phyloP scores from a whole-genome alignment of 1,140 invertebrate genomes.

The Tenebrio molitor region DNA sequence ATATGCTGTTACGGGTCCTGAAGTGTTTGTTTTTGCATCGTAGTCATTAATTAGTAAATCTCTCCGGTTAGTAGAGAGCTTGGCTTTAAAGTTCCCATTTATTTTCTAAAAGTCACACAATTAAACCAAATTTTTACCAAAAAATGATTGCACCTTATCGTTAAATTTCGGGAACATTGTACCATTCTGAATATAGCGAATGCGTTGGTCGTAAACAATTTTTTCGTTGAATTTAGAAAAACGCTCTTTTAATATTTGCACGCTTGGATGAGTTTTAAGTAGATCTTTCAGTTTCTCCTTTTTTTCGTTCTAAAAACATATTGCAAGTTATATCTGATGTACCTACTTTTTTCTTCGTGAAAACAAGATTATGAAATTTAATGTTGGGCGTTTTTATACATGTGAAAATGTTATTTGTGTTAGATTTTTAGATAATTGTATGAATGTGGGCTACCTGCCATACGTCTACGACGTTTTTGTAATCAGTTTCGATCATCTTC shows the following conservation, averaged over 20 bases:
- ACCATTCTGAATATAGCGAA: conserved; percentile 53
- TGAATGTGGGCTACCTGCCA: conserved; percentile 52
- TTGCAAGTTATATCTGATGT: too few relatives aligned
- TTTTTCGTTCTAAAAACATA: conserved; percentile 57
- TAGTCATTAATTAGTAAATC: conserved; percentile 52
- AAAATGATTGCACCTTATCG: conserved; percentile 42
- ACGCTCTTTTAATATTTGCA: conserved; percentile 55
- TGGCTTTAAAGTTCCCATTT: conserved; percentile 47
- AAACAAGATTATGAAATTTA: too few relatives aligned
- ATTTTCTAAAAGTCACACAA: conserved; percentile 52
- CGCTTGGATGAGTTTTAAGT: conserved; percentile 55
- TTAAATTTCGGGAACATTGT: conserved; percentile 53
- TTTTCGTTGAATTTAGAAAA: conserved; percentile 50
- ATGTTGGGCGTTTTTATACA: too few relatives aligned
- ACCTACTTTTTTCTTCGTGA: too few relatives aligned
- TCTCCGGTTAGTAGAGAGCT: conserved; percentile 55
- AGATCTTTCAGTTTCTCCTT: conserved; percentile 55
- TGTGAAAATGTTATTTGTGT: too few relatives aligned
- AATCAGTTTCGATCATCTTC: conserved; percentile 55
- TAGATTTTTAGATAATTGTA: too few relatives aligned
- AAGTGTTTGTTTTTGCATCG: conserved; percentile 33
- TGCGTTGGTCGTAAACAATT: conserved; percentile 57
- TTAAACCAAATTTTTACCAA: conserved; percentile 41
- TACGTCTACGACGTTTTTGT: conserved; percentile 53
- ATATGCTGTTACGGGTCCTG: conserved; percentile 7